Conservation (phyloP, 2,113 vertebrate species). For the Trinectes maculatus region DNA sequence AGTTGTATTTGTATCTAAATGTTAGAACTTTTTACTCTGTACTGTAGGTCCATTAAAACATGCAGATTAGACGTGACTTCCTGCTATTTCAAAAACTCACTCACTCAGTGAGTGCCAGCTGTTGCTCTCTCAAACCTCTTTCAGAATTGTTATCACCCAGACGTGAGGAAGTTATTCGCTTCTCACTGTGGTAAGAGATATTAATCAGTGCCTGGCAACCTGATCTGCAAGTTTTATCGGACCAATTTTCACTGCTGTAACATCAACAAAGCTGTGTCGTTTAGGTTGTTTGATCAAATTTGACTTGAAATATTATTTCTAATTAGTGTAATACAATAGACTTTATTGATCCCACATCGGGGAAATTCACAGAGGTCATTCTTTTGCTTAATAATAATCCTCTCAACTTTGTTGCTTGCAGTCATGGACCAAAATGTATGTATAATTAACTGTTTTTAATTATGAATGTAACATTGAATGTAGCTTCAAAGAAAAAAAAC, state of each 20-base stretch:
- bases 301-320: conserved; percentile 31
- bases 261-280: conserved; percentile 4
- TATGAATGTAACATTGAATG: conserved; percentile 9
- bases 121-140: too few species aligned
- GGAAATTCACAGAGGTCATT: too few species aligned
- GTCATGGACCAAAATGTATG: not conserved
- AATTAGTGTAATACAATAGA: not conserved
- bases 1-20: conserved; percentile 3
- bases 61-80: conserved; percentile 31
- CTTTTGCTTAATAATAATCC: not conserved
- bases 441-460: conserved; percentile 3
- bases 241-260: conserved; percentile 44
- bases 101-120: too few species aligned
- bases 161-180: too few species aligned
- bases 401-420: not conserved
- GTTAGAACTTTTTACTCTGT: conserved; percentile 30
- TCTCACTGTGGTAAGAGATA: too few species aligned
- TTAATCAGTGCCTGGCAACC: not conserved
- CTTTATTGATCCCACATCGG: too few species aligned
- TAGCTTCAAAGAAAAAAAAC: not conserved
- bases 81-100: not conserved
- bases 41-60: conserved; percentile 37
- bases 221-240: conserved; percentile 30
- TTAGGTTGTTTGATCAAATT: conserved; percentile 12
- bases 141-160: too few species aligned